A percentile compares a stretch with the other conserved stretches of the same genome.
These are phyloP conservation scores for Lasioglossum malachurum DNA, from an alignment of 2,888 invertebrate species.

Conservation along the genomic window DNA sequence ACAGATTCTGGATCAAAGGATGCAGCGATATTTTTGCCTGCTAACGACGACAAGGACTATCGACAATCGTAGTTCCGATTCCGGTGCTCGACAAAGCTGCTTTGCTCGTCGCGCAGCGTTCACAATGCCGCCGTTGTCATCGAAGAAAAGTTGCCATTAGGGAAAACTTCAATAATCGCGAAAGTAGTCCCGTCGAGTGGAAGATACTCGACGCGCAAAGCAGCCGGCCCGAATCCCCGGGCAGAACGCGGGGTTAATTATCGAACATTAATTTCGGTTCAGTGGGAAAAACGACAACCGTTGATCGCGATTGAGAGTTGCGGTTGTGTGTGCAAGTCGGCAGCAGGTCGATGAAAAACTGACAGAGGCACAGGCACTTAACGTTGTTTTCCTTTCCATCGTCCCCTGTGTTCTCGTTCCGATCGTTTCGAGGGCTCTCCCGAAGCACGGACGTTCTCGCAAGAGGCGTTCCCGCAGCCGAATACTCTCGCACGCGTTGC, in stretches of 20 bases:
- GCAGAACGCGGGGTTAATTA: constrained; percentile 56
- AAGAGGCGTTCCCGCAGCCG: neutral
- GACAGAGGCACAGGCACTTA: constrained; percentile 49
- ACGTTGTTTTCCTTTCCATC: constrained; percentile 43
- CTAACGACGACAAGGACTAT: neutral
- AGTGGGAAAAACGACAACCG: constrained; percentile 17
- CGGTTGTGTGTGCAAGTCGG: constrained; percentile 24
- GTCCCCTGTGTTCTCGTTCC: constrained; percentile 13
- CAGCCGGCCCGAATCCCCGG: neutral
- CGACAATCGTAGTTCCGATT: neutral
- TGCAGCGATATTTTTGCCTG: neutral
- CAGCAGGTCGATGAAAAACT: constrained; percentile 41
- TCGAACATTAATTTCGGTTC: constrained; percentile 54
- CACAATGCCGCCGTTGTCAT: neutral
- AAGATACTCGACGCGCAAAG: constrained; percentile 27
- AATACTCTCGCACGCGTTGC: neutral
- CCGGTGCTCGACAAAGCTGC: neutral
- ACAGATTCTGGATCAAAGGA: neutral
- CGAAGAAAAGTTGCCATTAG: neutral
- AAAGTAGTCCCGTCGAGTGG: constrained; percentile 30
- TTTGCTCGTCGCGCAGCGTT: neutral
- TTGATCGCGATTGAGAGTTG: constrained; percentile 29
- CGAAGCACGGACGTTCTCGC: neutral
- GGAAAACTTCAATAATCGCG: neutral
- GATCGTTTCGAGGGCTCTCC: constrained; percentile 20